Percentiles rank a stretch among this genome's conserved stretches.
Conservation (phyloP, 30 jellyfish, hydroid and myxozoan species). For the Pelagia noctiluca region DNA sequence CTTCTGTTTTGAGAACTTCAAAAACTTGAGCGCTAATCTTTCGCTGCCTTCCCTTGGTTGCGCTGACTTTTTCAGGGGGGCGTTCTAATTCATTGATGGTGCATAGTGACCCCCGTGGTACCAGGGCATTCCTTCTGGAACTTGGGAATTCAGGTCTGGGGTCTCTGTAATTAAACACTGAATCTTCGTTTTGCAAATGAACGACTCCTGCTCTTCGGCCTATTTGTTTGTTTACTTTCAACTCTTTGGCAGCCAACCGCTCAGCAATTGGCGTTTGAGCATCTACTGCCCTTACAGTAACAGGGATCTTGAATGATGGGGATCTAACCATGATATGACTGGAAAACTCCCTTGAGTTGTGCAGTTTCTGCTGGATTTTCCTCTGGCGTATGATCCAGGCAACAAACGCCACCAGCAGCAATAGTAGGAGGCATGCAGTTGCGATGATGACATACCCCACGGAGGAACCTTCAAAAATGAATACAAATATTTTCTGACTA, state of each 20-base stretch:
- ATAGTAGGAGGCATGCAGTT: neutral
- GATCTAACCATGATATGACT: too few relatives aligned
- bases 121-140: constrained; percentile 10
- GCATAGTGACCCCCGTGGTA: constrained; percentile 12
- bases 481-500: too few relatives aligned
- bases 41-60: constrained; percentile 55
- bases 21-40: constrained; percentile 58
- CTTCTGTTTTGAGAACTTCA: constrained; percentile 55
- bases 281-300: neutral
- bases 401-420: neutral
- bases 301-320: constrained; percentile 3
- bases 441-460: neutral
- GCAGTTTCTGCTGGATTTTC: neutral
- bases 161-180: neutral
- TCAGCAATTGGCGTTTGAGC: neutral
- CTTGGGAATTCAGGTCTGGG: constrained; percentile 8
- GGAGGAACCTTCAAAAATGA: neutral
- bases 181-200: neutral
- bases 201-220: neutral
- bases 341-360: too few relatives aligned
- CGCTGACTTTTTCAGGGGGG: constrained; percentile 6
- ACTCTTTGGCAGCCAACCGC: neutral
- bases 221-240: neutral
- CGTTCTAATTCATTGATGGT: constrained; percentile 47
- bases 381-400: neutral